These are phyloP conservation scores for Merops nubicus DNA, from an alignment of 2,113 vertebrate species.

Conservation along the genomic window DNA sequence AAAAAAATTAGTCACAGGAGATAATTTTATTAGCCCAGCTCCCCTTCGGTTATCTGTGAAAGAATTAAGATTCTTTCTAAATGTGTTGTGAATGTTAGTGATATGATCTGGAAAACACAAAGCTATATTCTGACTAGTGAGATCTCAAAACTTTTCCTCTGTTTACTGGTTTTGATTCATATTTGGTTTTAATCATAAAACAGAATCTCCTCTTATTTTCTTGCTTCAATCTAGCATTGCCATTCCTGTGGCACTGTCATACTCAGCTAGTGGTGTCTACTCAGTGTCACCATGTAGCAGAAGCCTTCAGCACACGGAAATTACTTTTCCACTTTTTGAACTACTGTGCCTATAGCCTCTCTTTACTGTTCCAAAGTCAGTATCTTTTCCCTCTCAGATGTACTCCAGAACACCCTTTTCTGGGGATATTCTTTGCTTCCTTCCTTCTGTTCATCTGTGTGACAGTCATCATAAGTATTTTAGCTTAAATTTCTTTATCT, in stretches of 20 bases:
- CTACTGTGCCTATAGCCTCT: neutral
- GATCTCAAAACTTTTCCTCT: neutral
- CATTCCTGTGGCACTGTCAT: neutral
- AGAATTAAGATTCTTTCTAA: neutral
- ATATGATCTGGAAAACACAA: neutral
- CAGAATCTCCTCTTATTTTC: neutral
- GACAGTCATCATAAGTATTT: neutral
- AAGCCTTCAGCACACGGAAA: neutral
- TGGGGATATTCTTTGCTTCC: neutral
- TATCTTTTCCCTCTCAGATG: neutral
- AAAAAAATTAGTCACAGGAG: neutral
- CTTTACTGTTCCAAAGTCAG: neutral
- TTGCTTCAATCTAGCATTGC: neutral
- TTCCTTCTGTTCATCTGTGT: neutral
- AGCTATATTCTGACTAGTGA: neutral
- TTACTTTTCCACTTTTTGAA: neutral
- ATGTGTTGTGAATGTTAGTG: neutral
- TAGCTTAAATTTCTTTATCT: neutral
- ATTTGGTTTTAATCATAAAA: neutral
- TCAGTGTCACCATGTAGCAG: neutral
- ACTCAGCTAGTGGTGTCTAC: neutral
- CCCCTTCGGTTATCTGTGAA: neutral
- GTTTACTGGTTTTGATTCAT: neutral
- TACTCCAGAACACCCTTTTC: neutral
- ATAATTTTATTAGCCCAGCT: neutral